Percentiles rank a stretch among this genome's conserved stretches.
Evolutionary conservation across 1,140 invertebrate genomes (phyloP).

Genomic region (Wiebesia pumilae): DNA sequence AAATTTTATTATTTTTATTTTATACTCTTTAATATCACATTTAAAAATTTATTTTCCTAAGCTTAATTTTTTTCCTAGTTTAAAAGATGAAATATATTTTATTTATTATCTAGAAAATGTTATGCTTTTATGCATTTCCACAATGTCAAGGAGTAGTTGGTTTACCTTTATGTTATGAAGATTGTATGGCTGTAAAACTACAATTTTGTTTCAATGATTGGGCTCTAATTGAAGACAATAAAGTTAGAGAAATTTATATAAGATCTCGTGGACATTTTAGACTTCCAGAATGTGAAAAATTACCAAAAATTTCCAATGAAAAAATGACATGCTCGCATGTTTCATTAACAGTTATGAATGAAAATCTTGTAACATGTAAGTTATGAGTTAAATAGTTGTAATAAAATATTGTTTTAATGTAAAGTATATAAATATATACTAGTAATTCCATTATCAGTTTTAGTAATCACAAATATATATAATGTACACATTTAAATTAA

Average conservation of each 20-base stretch:
- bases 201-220: slow-evolving; percentile 95
- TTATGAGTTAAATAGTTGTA: slow-evolving; percentile 26
- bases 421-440: background rate
- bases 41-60: background rate
- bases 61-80: background rate
- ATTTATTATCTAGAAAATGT: slow-evolving; percentile 79
- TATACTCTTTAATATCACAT: background rate
- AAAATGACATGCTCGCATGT: slow-evolving; percentile 85
- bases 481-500: too few relatives aligned
- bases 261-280: slow-evolving; percentile 90
- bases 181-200: slow-evolving; percentile 91
- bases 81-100: background rate
- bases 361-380: slow-evolving; percentile 84
- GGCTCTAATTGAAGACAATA: slow-evolving; percentile 92
- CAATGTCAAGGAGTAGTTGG: slow-evolving; percentile 81
- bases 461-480: too few relatives aligned
- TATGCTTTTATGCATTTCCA: slow-evolving; percentile 94
- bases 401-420: background rate
- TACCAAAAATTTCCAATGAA: slow-evolving; percentile 80
- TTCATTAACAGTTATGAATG: slow-evolving; percentile 87
- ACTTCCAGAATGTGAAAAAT: slow-evolving; percentile 87
- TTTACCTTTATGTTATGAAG: slow-evolving; percentile 91
- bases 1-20: background rate
- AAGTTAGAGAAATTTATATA: slow-evolving; percentile 84
- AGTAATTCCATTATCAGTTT: too few relatives aligned